Evolutionary conservation across 1,140 invertebrate genomes (phyloP).

Genomic region (roundworm (Caenorhabditis elegans)): WBcel235 BX284602.5:14040001-14040500

Average conservation of each 20-base stretch:
- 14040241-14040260: conserved; percentile 1
- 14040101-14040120: too few relatives aligned
- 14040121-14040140: too few relatives aligned
- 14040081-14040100: too few relatives aligned
- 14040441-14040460: conserved; percentile 2
- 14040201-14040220: neutral
- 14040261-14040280: neutral
- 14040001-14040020: too few relatives aligned
- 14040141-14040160: too few relatives aligned
- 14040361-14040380: neutral
- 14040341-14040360: conserved; percentile 4
- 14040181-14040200: neutral
- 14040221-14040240: neutral
- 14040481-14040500: conserved; percentile 17
- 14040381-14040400: neutral
- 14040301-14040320: conserved; percentile 5
- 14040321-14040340: neutral
- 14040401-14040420: neutral
- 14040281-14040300: conserved; percentile 2
- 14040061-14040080: too few relatives aligned
- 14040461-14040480: neutral
- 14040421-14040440: neutral
- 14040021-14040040: too few relatives aligned
- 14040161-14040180: neutral
- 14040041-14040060: too few relatives aligned